Conservation (phyloP, 2,113 vertebrate species). For the Pteronura brasiliensis region DNA sequence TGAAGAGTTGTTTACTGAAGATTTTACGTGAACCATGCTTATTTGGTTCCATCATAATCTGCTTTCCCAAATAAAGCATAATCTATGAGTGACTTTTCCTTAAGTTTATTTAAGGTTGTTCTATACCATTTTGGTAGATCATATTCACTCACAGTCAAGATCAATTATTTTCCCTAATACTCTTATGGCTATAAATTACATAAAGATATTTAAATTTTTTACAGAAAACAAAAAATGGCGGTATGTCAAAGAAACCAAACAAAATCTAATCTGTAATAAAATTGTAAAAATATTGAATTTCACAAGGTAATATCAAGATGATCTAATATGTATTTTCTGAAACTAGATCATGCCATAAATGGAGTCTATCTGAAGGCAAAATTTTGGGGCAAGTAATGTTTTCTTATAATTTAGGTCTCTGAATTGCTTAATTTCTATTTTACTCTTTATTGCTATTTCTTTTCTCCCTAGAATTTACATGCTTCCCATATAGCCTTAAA, state of each 20-base stretch:
- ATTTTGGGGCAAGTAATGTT: not conserved
- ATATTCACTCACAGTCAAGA: not conserved
- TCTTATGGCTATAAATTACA: not conserved
- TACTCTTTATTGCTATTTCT: not conserved
- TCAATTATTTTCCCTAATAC: not conserved
- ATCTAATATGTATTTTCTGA: not conserved
- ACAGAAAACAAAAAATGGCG: not conserved
- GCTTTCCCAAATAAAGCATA: not conserved
- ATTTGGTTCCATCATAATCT: not conserved
- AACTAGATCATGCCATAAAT: not conserved
- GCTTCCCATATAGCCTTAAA: not conserved
- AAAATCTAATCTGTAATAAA: not conserved
- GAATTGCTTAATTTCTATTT: not conserved
- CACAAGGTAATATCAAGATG: not conserved
- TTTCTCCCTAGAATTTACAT: not conserved
- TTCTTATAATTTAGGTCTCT: not conserved
- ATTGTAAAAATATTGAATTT: not conserved
- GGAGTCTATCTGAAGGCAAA: not conserved
- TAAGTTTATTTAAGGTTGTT: not conserved
- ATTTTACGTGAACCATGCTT: not conserved
- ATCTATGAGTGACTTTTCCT: not conserved
- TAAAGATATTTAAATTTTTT: not conserved
- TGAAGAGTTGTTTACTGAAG: not conserved
- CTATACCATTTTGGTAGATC: not conserved
- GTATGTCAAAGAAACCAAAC: not conserved